phyloP scores from a whole-genome alignment of 2,888 invertebrate species.

The Chalcis sispes region DNA sequence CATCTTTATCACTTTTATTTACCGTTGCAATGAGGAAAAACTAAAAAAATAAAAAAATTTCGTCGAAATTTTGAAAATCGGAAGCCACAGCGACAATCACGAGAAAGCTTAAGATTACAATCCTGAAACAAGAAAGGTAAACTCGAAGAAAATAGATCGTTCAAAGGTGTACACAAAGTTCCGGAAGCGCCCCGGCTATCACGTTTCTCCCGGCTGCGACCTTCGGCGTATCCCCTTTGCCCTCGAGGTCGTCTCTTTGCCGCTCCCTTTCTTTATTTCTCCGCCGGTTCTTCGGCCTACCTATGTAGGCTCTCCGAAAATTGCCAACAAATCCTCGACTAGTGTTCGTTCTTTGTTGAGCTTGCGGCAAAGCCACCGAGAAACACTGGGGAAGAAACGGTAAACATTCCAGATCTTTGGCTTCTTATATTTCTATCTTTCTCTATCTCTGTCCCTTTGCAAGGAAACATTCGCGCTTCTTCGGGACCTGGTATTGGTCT shows the following conservation, averaged over 20 bases:
- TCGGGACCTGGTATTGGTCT: not conserved
- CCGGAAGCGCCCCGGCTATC: conserved; percentile 12
- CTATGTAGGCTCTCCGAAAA: conserved; percentile 34
- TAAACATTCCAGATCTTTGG: not conserved
- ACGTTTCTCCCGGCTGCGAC: conserved; percentile 26
- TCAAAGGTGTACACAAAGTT: conserved; percentile 11
- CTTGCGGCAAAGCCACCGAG: not conserved
- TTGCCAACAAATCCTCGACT: conserved; percentile 11
- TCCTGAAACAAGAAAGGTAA: conserved; percentile 19
- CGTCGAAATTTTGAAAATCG: not conserved
- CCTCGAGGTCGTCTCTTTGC: too few relatives aligned
- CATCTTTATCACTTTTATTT: too few relatives aligned
- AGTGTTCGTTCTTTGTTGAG: conserved; percentile 8
- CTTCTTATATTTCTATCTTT: not conserved
- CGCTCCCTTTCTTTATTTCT: not conserved
- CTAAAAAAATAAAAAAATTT: not conserved
- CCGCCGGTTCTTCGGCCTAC: conserved; percentile 19
- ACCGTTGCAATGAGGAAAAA: too few relatives aligned
- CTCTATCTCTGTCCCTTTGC: not conserved
- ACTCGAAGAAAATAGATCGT: not conserved
- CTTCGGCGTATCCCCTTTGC: conserved; percentile 4
- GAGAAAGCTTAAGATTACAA: too few relatives aligned
- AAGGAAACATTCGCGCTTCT: not conserved
- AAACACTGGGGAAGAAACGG: not conserved
- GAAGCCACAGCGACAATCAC: too few relatives aligned